Conservation (phyloP, 2,113 vertebrate genomes). For the Phylloscopus trochilus region DNA sequence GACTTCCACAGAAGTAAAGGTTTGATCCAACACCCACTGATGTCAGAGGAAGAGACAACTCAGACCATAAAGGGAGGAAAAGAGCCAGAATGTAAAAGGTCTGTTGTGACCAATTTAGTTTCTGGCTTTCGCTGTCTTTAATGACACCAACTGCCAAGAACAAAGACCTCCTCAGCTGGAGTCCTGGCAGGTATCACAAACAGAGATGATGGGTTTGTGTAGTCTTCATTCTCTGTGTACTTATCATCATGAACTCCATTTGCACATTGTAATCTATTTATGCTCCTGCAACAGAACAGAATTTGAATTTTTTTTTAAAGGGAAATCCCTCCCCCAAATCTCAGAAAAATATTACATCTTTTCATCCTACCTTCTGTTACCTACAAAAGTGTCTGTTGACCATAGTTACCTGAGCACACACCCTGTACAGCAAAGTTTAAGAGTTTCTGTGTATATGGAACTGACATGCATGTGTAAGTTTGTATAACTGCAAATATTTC, state of each 20-base stretch:
- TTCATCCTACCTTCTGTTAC: background rate
- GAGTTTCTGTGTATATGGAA: background rate
- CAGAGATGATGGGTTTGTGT: background rate
- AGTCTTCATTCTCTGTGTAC: background rate
- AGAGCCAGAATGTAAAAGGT: background rate
- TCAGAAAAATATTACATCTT: background rate
- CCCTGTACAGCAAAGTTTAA: background rate
- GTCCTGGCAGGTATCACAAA: background rate
- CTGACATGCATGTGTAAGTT: background rate
- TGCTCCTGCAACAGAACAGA: background rate
- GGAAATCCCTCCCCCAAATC: fast-evolving
- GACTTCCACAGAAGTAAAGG: background rate
- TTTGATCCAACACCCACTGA: background rate
- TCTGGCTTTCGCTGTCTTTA: background rate
- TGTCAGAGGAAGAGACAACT: background rate
- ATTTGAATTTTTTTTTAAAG: background rate
- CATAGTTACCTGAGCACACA: fast-evolving
- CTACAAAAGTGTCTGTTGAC: background rate
- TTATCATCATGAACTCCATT: background rate
- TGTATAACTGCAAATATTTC: background rate
- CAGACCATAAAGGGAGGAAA: background rate
- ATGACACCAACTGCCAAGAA: background rate
- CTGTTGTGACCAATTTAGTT: background rate
- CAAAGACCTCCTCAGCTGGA: background rate
- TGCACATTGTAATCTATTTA: background rate